phyloP scores from a whole-genome alignment of 2,113 vertebrate genomes.

The Taxidea taxus region DNA sequence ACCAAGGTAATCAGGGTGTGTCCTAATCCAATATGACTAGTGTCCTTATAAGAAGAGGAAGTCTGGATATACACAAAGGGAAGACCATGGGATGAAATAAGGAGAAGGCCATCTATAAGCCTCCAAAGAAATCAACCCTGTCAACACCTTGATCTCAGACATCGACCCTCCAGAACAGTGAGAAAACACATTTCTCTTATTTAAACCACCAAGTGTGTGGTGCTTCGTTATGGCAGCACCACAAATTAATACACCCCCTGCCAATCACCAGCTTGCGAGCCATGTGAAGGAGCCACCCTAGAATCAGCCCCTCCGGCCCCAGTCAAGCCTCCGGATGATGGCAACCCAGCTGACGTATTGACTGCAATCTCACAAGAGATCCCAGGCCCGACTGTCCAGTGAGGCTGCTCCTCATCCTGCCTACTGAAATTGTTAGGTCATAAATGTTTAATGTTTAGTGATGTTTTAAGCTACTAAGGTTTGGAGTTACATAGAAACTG shows the following conservation, averaged over 20 bases:
- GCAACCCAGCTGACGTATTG: background rate
- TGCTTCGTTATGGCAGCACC: background rate
- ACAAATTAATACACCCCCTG: background rate
- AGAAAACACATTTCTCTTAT: background rate
- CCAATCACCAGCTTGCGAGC: background rate
- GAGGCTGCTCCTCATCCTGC: background rate
- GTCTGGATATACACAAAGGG: background rate
- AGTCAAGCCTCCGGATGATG: background rate
- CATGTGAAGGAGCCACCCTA: background rate
- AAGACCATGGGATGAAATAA: background rate
- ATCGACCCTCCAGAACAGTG: background rate
- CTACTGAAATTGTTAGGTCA: background rate
- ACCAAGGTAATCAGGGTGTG: background rate
- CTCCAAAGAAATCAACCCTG: background rate
- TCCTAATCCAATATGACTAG: background rate
- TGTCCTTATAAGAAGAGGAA: background rate
- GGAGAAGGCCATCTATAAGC: background rate
- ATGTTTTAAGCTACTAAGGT: background rate
- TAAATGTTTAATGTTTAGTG: background rate
- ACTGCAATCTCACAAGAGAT: background rate
- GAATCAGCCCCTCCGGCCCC: too few species aligned
- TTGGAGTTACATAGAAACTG: background rate
- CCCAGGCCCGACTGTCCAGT: background rate
- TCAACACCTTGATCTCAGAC: background rate
- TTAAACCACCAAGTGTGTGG: background rate